Evolutionary conservation across 2,113 vertebrate genomes (phyloP).

Genomic region (Acrocephalus kingi): DNA sequence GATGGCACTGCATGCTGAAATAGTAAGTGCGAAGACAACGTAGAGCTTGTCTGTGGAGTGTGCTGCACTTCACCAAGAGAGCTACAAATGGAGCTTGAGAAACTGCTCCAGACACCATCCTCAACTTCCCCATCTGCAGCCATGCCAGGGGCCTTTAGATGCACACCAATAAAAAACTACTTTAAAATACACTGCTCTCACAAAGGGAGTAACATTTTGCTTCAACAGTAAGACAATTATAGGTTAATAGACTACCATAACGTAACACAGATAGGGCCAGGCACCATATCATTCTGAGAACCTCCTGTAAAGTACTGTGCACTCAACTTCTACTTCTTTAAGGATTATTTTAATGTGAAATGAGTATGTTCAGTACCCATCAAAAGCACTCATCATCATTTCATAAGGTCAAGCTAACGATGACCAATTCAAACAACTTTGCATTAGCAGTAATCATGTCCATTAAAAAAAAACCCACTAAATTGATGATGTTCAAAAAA

Average conservation of each 20-base stretch:
- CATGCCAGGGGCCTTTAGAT: background rate
- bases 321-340: background rate
- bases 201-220: constrained; percentile 34
- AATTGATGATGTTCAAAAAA: background rate
- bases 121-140: background rate
- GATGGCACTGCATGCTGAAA: constrained; percentile 1
- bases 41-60: background rate
- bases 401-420: background rate
- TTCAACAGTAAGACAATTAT: constrained; percentile 46
- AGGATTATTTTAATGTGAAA: constrained; percentile 22
- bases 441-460: background rate
- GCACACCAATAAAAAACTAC: constrained; percentile 33
- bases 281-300: background rate
- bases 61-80: background rate
- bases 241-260: constrained; percentile 49
- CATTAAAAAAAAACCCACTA: background rate
- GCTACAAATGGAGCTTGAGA: background rate
- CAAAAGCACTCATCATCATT: constrained; percentile 7
- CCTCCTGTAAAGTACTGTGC: constrained; percentile 12
- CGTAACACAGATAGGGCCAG: constrained; percentile 26
- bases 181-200: constrained; percentile 34
- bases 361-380: background rate
- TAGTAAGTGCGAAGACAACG: background rate
- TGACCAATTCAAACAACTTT: constrained; percentile 44
- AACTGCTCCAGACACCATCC: background rate